Percentiles rank a stretch among this genome's conserved stretches.
Evolutionary conservation across 2,888 invertebrate genomes (phyloP).

Genomic region (Sturmia bella): DNA sequence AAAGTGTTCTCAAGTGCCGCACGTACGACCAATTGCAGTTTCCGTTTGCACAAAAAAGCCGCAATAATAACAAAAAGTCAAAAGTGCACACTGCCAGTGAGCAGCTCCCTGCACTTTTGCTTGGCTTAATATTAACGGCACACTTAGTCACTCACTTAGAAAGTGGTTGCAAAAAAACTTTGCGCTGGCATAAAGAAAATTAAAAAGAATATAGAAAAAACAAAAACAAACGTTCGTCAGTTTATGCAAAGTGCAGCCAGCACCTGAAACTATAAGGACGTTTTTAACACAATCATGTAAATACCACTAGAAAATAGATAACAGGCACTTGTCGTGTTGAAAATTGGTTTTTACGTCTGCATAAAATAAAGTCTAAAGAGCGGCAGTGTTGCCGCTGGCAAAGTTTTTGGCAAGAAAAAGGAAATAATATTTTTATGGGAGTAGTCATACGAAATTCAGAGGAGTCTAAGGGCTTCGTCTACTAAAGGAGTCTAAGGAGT

Average conservation of each 20-base stretch:
- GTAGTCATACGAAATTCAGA: too few relatives aligned
- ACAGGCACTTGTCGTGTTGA: constrained; percentile 6
- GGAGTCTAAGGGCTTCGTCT: too few relatives aligned
- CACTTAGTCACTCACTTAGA: not conserved
- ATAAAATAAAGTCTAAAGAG: not conserved
- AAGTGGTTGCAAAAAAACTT: constrained; percentile 18
- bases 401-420: too few relatives aligned
- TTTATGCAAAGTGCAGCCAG: constrained; percentile 50
- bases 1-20: constrained; percentile 49
- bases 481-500: too few relatives aligned
- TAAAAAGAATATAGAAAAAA: not conserved
- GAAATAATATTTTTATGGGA: too few relatives aligned
- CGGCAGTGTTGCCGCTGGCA: too few relatives aligned
- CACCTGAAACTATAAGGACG: constrained; percentile 13
- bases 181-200: constrained; percentile 25
- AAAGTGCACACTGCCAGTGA: constrained; percentile 36
- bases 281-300: constrained; percentile 53
- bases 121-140: constrained; percentile 20
- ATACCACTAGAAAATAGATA: not conserved
- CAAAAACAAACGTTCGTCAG: constrained; percentile 33
- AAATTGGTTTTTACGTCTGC: not conserved
- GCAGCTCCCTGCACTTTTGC: not conserved
- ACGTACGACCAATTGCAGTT: constrained; percentile 47
- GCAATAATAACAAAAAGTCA: constrained; percentile 20
- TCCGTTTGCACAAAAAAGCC: constrained; percentile 32